Evolutionary conservation across 2,797 vertebrate species (phyloP).

Genomic region (Gobionotothen gibberifrons): DNA sequence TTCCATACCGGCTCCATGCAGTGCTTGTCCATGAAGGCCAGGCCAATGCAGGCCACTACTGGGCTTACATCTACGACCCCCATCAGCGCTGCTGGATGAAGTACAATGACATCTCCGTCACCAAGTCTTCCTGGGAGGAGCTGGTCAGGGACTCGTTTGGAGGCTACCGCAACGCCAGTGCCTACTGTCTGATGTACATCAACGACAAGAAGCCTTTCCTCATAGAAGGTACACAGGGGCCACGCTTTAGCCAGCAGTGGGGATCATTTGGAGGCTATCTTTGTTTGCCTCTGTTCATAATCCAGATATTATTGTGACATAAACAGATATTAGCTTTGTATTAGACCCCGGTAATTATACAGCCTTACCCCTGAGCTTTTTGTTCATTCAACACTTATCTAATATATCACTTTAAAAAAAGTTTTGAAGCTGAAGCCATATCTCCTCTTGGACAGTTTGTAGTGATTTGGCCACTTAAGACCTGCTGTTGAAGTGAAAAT

Average conservation of each 20-base stretch:
- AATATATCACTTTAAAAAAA: neutral
- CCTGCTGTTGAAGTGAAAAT: neutral
- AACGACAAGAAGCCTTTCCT: slow-evolving; percentile 97
- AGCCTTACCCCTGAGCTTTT: too few relatives aligned
- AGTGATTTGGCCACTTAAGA: too few relatives aligned
- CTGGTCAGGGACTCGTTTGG: slow-evolving; percentile 97
- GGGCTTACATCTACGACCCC: slow-evolving; percentile 98
- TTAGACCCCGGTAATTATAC: neutral
- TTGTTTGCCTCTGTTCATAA: neutral
- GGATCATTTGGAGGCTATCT: neutral
- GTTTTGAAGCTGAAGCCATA: neutral
- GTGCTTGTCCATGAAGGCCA: slow-evolving; percentile 98
- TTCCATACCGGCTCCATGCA: slow-evolving; percentile 96
- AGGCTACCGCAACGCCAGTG: slow-evolving; percentile 97
- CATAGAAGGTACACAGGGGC: slow-evolving; percentile 87
- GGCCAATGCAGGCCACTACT: slow-evolving; percentile 98
- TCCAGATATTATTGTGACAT: neutral
- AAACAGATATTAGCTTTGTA: too few relatives aligned
- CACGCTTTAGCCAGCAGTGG: neutral
- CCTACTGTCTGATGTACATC: slow-evolving; percentile 99
- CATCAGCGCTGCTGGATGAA: slow-evolving; percentile 97
- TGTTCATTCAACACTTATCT: too few relatives aligned
- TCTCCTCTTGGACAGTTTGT: neutral
- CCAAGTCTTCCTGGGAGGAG: slow-evolving; percentile 98
- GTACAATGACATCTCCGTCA: slow-evolving; percentile 98